A percentile compares a stretch with the other conserved stretches of the same genome.
Evolutionary conservation across 64 coral and sea anemone species (phyloP).

Genomic region (Montipora foliosa): DNA sequence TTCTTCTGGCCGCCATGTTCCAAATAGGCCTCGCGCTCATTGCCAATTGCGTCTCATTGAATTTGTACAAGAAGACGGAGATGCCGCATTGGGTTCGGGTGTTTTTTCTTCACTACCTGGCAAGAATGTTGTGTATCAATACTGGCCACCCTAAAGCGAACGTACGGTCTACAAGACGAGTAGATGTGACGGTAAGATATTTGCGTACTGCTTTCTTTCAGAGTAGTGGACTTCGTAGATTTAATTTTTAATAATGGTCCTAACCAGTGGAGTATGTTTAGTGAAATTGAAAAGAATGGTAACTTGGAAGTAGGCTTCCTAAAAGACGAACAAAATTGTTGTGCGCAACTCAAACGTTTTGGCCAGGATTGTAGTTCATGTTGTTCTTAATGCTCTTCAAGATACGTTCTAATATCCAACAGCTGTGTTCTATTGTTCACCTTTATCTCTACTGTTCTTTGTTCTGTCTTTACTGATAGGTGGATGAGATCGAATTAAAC

Average conservation of each 20-base stretch:
- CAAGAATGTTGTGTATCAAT: slow-evolving; percentile 74
- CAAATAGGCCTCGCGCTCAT: slow-evolving; percentile 80
- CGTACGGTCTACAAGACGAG: slow-evolving; percentile 8
- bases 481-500: slow-evolving; percentile 20
- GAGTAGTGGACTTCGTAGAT: neutral
- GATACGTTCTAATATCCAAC: neutral
- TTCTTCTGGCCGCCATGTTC: slow-evolving; percentile 81
- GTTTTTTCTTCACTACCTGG: slow-evolving; percentile 83
- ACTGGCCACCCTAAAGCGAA: slow-evolving; percentile 35
- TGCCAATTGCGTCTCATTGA: slow-evolving; percentile 81
- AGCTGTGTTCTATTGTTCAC: neutral
- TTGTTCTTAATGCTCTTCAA: neutral
- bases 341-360: too few relatives aligned
- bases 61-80: slow-evolving; percentile 74
- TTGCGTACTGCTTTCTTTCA: neutral
- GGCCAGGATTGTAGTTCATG: too few relatives aligned
- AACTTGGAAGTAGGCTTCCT: too few relatives aligned
- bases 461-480: neutral
- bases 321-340: too few relatives aligned
- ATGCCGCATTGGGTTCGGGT: slow-evolving; percentile 87
- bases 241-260: too few relatives aligned
- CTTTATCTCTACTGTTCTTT: neutral
- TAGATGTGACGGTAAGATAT: slow-evolving; percentile 4
- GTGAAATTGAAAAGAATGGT: too few relatives aligned
- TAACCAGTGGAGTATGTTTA: too few relatives aligned